Evolutionary conservation across 2,888 invertebrate species (phyloP).

Genomic region (Ichneumon xanthorius): DNA sequence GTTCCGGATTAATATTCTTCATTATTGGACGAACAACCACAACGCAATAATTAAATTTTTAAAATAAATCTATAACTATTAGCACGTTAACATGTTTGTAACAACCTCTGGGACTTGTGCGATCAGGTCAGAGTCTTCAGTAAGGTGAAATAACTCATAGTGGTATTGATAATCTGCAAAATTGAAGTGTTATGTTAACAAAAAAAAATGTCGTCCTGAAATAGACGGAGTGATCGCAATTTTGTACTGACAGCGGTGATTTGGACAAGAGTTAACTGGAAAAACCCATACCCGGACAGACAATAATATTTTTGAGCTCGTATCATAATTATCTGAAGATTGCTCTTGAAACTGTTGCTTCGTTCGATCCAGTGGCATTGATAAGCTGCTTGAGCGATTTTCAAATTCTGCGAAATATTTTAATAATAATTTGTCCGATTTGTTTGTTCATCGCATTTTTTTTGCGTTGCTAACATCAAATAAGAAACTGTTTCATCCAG

Average conservation of each 20-base stretch:
- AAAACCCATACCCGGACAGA: slow-evolving; percentile 53
- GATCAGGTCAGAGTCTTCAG: slow-evolving; percentile 31
- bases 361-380: slow-evolving; percentile 55
- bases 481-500: not conserved
- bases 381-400: slow-evolving; percentile 52
- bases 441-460: not conserved
- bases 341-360: slow-evolving; percentile 36
- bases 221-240: too few relatives aligned
- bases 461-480: not conserved
- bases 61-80: too few relatives aligned
- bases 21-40: too few relatives aligned
- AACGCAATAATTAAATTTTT: too few relatives aligned
- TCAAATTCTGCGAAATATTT: not conserved
- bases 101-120: not conserved
- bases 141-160: slow-evolving; percentile 31
- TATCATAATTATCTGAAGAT: slow-evolving; percentile 54
- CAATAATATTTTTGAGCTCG: slow-evolving; percentile 49
- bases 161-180: slow-evolving; percentile 34
- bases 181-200: not conserved
- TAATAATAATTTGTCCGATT: not conserved
- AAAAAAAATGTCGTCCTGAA: not conserved
- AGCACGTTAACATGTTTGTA: not conserved
- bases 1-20: too few relatives aligned
- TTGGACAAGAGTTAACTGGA: slow-evolving; percentile 38
- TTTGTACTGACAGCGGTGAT: slow-evolving; percentile 44